These are phyloP conservation scores for Salmo trutta DNA, from an alignment of 2,797 vertebrate genomes.

Conservation along the genomic window DNA sequence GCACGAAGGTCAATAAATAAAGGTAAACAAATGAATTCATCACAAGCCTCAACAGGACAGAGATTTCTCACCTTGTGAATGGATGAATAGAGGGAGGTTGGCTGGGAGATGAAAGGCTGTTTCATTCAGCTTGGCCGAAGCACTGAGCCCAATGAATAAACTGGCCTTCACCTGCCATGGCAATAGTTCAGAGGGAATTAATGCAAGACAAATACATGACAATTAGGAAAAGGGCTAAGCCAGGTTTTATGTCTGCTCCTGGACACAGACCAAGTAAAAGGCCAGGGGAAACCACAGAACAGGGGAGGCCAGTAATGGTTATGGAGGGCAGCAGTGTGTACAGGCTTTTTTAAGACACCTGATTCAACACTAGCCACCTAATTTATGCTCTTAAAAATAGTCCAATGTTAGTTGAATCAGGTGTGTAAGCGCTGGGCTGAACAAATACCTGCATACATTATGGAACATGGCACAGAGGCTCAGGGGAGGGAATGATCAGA, in stretches of 20 bases:
- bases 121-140: constrained; percentile 1
- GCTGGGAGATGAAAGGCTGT: constrained; percentile 9
- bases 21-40: not conserved
- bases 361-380: not conserved
- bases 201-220: not conserved
- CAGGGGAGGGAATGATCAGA: constrained; percentile 1
- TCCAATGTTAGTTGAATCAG: no score
- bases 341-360: not conserved
- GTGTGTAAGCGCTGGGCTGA: no score
- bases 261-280: not conserved
- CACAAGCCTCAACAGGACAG: not conserved
- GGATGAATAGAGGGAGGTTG: not conserved
- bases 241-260: not conserved
- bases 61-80: not conserved
- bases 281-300: not conserved
- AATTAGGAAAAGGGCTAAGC: not conserved
- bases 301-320: not conserved
- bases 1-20: not conserved
- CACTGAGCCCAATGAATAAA: constrained; percentile 6
- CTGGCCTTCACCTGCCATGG: constrained; percentile 14
- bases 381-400: not conserved
- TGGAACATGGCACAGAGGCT: not conserved
- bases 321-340: not conserved
- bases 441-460: no score
- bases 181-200: constrained; percentile 8